phyloP scores from a whole-genome alignment of 2,113 vertebrate species.

The Grallaria varia region DNA sequence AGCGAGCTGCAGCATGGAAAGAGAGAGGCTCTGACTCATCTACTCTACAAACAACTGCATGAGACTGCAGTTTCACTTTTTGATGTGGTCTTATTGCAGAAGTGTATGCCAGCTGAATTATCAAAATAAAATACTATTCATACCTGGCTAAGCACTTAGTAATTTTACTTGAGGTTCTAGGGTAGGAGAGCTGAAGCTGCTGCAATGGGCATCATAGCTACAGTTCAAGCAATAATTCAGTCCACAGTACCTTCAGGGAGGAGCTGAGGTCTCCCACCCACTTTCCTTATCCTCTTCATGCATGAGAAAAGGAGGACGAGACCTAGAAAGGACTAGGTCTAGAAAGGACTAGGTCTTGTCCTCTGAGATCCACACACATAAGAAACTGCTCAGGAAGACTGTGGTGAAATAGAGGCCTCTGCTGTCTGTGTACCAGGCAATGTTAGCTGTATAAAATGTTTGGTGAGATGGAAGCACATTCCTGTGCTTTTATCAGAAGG shows the following conservation, averaged over 20 bases:
- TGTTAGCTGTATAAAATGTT: neutral
- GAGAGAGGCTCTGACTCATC: constrained; percentile 41
- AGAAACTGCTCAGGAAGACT: neutral
- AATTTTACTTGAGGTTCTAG: neutral
- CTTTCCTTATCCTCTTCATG: neutral
- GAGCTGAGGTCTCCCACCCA: neutral
- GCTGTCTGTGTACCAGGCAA: neutral
- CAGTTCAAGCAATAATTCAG: neutral
- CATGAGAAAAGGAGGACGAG: neutral
- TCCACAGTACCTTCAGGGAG: neutral
- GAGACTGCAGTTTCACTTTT: constrained; percentile 63
- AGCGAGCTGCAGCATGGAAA: neutral
- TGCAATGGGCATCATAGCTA: neutral
- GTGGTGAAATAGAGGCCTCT: neutral
- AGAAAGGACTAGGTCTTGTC: neutral
- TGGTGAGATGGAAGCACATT: neutral
- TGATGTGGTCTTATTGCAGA: constrained; percentile 42
- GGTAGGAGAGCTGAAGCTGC: neutral
- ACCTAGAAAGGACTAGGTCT: neutral
- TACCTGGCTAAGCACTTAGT: neutral
- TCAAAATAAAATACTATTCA: neutral
- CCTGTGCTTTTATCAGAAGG: neutral
- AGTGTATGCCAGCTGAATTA: neutral
- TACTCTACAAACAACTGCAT: constrained; percentile 40
- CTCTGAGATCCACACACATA: neutral